Conservation (phyloP, 2,888 invertebrate species). For the Mesopsocus fuscifrons region DNA sequence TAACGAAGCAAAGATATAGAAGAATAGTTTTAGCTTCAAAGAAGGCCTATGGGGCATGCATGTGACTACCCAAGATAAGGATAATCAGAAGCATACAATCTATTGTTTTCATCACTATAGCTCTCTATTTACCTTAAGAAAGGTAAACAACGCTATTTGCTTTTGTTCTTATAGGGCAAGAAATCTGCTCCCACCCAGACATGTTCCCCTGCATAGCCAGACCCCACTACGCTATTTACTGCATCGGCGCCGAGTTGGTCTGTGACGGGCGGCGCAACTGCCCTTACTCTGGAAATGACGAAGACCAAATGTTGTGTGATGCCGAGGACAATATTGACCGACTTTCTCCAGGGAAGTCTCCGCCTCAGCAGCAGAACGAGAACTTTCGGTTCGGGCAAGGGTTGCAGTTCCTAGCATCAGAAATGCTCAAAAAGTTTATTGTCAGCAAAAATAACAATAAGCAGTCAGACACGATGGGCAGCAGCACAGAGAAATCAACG, state of each 20-base stretch:
- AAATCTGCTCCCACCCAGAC: background rate
- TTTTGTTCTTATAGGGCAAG: background rate
- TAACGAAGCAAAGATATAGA: too few relatives aligned
- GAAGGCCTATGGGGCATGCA: too few relatives aligned
- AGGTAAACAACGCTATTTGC: too few relatives aligned
- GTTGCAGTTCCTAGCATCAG: background rate
- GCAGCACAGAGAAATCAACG: constrained; percentile 2
- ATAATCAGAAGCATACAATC: too few relatives aligned
- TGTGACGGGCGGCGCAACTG: constrained; percentile 2
- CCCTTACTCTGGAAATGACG: constrained; percentile 1
- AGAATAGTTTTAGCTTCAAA: too few relatives aligned
- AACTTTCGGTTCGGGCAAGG: background rate
- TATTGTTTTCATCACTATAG: too few relatives aligned
- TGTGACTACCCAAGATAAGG: too few relatives aligned
- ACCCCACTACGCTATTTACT: background rate
- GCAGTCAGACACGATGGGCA: background rate
- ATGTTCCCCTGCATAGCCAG: background rate
- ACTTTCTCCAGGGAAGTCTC: background rate
- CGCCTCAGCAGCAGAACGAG: background rate
- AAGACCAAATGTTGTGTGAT: background rate
- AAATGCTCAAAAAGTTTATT: background rate
- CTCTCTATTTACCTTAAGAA: too few relatives aligned
- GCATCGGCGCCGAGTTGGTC: background rate
- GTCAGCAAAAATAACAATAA: background rate
- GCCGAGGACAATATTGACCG: background rate